A percentile compares a stretch with the other conserved stretches of the same genome.
These are phyloP conservation scores for Rallus crepitans DNA, from an alignment of 2,797 vertebrate genomes.

Conservation along the genomic window DNA sequence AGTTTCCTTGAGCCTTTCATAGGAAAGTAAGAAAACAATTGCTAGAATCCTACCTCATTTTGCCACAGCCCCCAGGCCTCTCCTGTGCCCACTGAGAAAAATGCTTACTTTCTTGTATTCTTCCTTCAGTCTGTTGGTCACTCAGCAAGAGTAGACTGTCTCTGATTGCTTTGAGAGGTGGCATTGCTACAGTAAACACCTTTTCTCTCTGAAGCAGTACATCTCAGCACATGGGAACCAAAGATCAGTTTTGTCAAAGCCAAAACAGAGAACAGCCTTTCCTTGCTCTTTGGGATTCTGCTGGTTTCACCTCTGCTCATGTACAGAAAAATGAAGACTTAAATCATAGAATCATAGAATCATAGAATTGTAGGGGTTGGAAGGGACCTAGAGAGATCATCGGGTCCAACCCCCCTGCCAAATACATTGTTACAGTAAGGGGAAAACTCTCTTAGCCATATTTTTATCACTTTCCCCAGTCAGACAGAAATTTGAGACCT, in stretches of 20 bases:
- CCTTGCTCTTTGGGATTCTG: background rate
- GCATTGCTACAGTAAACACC: background rate
- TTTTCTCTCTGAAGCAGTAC: background rate
- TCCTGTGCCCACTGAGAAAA: background rate
- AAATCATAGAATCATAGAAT: background rate
- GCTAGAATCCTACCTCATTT: background rate
- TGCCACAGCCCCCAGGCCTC: background rate
- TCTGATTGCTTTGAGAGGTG: background rate
- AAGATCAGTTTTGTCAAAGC: background rate
- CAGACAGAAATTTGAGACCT: background rate
- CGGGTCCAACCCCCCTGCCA: too few relatives aligned
- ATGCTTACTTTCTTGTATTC: background rate
- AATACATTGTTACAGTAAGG: background rate
- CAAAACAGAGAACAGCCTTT: background rate
- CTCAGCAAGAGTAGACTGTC: background rate
- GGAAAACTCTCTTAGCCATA: background rate
- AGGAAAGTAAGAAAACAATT: background rate
- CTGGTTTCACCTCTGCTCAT: background rate
- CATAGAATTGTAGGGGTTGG: too few relatives aligned
- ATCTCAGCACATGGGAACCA: background rate
- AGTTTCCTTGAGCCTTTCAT: background rate
- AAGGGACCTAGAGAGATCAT: too few relatives aligned
- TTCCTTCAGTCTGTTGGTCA: background rate
- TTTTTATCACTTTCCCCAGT: background rate
- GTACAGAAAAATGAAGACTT: background rate